Evolutionary conservation across 2,888 invertebrate species (phyloP), one percentile per base, ranked within the genome.

Genomic region (Syrista parreyssii): DNA sequence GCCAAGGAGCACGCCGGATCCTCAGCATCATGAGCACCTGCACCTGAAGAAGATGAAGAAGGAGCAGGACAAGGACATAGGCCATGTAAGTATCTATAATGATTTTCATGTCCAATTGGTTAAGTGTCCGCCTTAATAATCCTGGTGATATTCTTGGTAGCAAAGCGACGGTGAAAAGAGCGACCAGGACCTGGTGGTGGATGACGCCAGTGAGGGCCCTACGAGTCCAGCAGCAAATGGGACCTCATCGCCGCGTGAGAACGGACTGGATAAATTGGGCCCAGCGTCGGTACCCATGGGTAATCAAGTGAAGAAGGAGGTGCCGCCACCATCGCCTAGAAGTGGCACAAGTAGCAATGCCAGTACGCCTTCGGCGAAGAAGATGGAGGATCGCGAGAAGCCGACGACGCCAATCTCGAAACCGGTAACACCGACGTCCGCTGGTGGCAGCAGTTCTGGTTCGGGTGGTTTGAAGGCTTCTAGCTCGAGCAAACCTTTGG

Each of bases 181-280:
- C 89, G 97, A 98, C 90, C 96, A 97, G 93, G 98, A 98, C 90
- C 92, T 98, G 86, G 98, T 98, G 81, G 98, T 98, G 35, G 98
- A 98, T 92, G 98, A 97, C 88, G 97, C 97, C 76, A 97, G 97
- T 84, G 98, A 98, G 92, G 97, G 97, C 88, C 97, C 97, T 11
- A 95, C 95, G 76, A 97, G 97, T 75, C 96, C 97, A 0, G 95
- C 91, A 12, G 91, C 96, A 86, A 96, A 96, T 87, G 97, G 97
- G 30, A 97, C 97, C n/a, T 94, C 97, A 3, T 97, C 97, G n/a
- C 97, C 97, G 0, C 92, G 97, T 83, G 97, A 97, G 90, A 97
- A 97, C 90, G 97, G 97, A 75, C 94, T 97, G 79, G 97, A 97
- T 89, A 97, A 96, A 90, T 91, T 95, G 82, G 95, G 91, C 0